Evolutionary conservation across 2,888 invertebrate species (phyloP), one percentile per base, ranked within the genome.

Genomic region (Labia minor): DNA sequence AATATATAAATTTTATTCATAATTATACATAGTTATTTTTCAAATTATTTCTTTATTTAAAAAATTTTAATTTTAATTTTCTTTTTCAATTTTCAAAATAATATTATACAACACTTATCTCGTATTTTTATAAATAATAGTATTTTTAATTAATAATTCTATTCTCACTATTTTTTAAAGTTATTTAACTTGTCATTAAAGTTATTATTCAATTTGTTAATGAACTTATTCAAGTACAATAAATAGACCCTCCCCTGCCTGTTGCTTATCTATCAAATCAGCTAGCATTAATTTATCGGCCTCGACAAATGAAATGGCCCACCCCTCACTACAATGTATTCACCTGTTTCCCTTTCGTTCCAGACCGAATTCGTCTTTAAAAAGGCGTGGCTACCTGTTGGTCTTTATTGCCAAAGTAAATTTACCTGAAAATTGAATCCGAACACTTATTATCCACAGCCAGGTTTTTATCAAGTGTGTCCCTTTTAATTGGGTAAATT

Each of bases 371-470:
- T 49, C 49, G 16, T 49, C 49, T 49, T 49, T 49, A 49, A 49
- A 49, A 49, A 49, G 49, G 49, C 49, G 49, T 49, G 49, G 49
- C 49, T 49, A 49, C 49, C 49, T 49, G 49, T 49, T 49, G 49
- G 49, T 49, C 16, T 49, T 16, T 14, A 49, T 49, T 49, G 49
- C 49, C n/a, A 49, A 49, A 49, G n/a, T 14, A 49, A 49, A 49
- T 49, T 49, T 49, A 14, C 49, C n/a, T 49, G 49, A 49, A 49
- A 49, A 49, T 49, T 14, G 49, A 49, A 49, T 49, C 49, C 14
- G 16, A 16, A n/a, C 49, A n/a, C n/a, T 49, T 49, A 49, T 49
- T 49, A 14, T 4, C 49, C n/a, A 49, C 16, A 49, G 49, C n/a
- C 49, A 4, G 49, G 3, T 16, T 49, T 14, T 49, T 3, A 11